A percentile compares a stretch with the other conserved stretches of the same genome.
Evolutionary conservation across 2,113 vertebrate species (phyloP).

Genomic region (Nothoprocta perdicaria): DNA sequence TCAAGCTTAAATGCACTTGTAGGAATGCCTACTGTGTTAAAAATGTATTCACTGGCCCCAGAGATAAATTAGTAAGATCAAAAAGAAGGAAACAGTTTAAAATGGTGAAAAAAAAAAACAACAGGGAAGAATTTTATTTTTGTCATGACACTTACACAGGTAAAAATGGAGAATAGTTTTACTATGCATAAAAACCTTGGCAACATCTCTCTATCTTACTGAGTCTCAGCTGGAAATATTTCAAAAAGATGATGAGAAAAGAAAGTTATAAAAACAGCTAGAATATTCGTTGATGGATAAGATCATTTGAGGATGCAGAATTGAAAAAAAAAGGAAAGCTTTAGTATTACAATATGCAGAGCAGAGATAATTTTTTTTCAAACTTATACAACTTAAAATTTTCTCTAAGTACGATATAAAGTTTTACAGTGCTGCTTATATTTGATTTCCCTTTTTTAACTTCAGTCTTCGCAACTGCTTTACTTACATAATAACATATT

Average conservation of each 20-base stretch:
- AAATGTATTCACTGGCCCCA: not conserved
- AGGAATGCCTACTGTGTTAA: not conserved
- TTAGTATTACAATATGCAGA: not conserved
- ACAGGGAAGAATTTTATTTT: not conserved
- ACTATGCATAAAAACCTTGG: not conserved
- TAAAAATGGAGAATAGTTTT: not conserved
- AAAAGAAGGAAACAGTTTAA: not conserved
- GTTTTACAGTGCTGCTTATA: not conserved
- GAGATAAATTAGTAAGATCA: not conserved
- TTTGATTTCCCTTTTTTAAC: not conserved
- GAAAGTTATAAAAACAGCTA: not conserved
- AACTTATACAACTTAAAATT: too few relatives aligned
- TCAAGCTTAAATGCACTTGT: not conserved
- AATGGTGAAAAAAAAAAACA: not conserved
- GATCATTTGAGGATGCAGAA: not conserved
- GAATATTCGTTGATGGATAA: not conserved
- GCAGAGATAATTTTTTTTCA: too few relatives aligned
- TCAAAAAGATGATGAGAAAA: not conserved
- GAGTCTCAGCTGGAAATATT: not conserved
- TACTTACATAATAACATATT: not conserved
- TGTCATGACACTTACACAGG: not conserved
- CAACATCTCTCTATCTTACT: not conserved
- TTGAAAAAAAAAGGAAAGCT: not conserved
- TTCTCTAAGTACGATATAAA: not conserved
- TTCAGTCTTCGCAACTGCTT: not conserved